Base-by-base conservation (phyloP, 2,797 vertebrate species). In the Liparis tanakae region DNA sequence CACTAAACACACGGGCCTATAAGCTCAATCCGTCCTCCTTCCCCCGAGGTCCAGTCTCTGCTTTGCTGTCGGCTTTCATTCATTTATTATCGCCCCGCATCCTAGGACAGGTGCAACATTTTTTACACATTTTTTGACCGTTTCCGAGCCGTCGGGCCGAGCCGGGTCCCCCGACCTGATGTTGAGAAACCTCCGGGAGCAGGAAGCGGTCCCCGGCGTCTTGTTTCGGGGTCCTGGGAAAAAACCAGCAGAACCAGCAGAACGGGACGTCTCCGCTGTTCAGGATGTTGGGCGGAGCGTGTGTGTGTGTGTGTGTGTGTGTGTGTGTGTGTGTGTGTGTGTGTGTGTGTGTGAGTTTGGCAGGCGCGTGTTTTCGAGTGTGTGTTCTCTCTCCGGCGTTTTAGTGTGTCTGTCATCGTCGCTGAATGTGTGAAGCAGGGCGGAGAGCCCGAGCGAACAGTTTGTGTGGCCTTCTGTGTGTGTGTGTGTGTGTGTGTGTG, bases 391-490 rank as follows among this genome's bases (percentile, higher is more conserved):
- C 9, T 20, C 48, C 20, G 50, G 3, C 44, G 1, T 1, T 30
- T 12, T n/a, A 18, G 51, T 65, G 59, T 65, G 67, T 77, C 12
- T 58, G 72, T 75, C 82, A 67, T 75, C 53, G 53, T 22, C 9
- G 61, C 36, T 79, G 85, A 79, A 79, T 78, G 82, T 89, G 85
- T 87, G 82, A 84, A 89, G 69, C 78, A 53, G 81, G 81, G 82
- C 81, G 79, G 77, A 83, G 88, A 84, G 82, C 54, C 59, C 62
- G 34, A 53, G 20, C 10, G 5, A 61, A 43, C 25, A 13, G 61
- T 74, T 70, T 79, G 74, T 79, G 84, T 83, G 84, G 63, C 78
- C 75, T 73, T 55, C 80, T 79, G 85, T 81, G 76, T 12, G n/a
- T 64, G 37, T 74, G 54, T 59, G 63, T 64, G 18, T 37, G 68